phyloP scores from a whole-genome alignment of 2,113 vertebrate species.

The Tautogolabrus adspersus region DNA sequence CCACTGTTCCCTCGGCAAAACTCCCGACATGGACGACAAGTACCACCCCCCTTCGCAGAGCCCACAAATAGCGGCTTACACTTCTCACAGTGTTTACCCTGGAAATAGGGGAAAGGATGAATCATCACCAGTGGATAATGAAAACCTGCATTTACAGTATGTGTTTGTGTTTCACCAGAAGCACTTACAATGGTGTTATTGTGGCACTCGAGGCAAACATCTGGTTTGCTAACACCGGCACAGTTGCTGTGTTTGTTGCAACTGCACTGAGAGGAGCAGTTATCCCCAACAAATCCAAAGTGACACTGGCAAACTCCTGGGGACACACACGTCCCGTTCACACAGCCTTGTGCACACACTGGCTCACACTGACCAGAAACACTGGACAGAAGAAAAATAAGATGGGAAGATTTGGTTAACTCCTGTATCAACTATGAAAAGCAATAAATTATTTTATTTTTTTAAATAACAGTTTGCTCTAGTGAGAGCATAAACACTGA shows the following conservation, averaged over 20 bases:
- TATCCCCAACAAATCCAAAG: conserved; percentile 92
- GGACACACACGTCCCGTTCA: conserved; percentile 91
- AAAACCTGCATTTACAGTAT: background rate
- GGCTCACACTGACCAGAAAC: conserved; percentile 89
- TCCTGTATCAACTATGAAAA: background rate
- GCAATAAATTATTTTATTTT: background rate
- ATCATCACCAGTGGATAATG: background rate
- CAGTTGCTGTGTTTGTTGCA: conserved; percentile 95
- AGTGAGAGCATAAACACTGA: background rate
- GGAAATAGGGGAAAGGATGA: conserved; percentile 1
- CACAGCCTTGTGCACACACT: conserved; percentile 91
- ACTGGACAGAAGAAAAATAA: conserved; percentile 64
- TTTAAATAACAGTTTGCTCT: too few species aligned
- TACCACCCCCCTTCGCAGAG: conserved; percentile 88
- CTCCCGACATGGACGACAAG: conserved; percentile 88
- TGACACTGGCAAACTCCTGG: conserved; percentile 91
- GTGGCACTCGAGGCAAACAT: conserved; percentile 89
- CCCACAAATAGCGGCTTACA: conserved; percentile 92
- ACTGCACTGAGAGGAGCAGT: conserved; percentile 92
- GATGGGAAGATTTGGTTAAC: background rate
- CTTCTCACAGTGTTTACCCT: conserved; percentile 93
- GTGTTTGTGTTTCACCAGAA: background rate
- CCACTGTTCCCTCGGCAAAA: conserved; percentile 91
- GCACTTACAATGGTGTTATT: conserved; percentile 89
- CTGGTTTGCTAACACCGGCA: conserved; percentile 84